Percentiles rank a stretch among this genome's conserved stretches.
Evolutionary conservation across 2,888 invertebrate species (phyloP).

Genomic region (Serripes groenlandicus): DNA sequence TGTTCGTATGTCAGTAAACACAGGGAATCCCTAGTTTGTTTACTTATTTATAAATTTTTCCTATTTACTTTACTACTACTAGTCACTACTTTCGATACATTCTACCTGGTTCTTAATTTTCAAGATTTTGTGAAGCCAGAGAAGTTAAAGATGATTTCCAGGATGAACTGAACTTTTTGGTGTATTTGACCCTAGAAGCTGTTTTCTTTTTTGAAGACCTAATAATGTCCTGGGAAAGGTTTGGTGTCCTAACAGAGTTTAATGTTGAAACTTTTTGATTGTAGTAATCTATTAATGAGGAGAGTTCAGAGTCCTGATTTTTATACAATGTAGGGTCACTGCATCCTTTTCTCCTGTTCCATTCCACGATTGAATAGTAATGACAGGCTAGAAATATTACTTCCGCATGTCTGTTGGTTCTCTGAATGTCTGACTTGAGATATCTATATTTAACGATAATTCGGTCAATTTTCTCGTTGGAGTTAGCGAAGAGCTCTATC

Average conservation of each 20-base stretch:
- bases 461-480: background rate
- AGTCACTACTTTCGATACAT: no score
- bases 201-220: background rate
- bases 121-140: no score
- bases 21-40: no score
- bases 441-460: conserved; percentile 1
- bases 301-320: background rate
- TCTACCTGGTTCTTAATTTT: no score
- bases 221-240: background rate
- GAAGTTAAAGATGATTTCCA: no score
- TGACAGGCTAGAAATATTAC: background rate
- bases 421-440: background rate
- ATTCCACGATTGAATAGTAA: background rate
- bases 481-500: background rate
- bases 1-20: no score
- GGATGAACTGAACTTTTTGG: background rate
- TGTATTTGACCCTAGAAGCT: background rate
- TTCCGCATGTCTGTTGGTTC: background rate
- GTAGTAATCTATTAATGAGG: background rate
- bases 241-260: background rate
- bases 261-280: background rate
- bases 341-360: background rate
- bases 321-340: background rate
- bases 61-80: no score
- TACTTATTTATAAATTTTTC: no score